Base-by-base conservation (phyloP, 2,797 vertebrate species). In the Sphaeramia orbicularis region DNA sequence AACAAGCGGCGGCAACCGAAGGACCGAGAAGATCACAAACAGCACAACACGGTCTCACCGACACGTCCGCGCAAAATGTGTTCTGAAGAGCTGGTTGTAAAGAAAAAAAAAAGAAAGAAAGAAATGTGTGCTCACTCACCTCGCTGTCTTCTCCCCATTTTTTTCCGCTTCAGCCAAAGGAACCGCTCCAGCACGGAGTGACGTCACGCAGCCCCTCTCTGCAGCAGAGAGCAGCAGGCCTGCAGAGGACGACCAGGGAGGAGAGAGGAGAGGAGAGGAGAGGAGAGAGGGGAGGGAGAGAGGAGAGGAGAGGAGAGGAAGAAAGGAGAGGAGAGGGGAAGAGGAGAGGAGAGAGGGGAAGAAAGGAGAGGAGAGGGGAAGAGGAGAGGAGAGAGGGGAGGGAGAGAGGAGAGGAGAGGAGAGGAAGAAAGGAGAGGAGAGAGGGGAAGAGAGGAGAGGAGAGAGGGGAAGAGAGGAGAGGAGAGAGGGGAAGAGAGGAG, bases 131-230 rank as follows among this genome's bases (percentile, higher is more conserved):
- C 49, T 84, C 70, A 87, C 94, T 94, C 92, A 94, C 94, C 94
- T 94, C 85, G 77, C 56, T 82, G 63, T 85, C 86, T 86, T 89
- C 88, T 91, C 84, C 89, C 87, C 93, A 91, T 92, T 93, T 91
- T 66, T 71, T 78, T n/a, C 85, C 80, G 81, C 89, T 86, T 81
- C 79, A 82, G 79, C 90, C 88, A 84, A 71, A 91, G 89, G 87
- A 92, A 80, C 91, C 85, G 93, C 92, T 93, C 87, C 82, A 88
- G 89, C 89, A 80, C 76, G 86, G 85, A 43, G 76, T 94, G 94
- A 95, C 94, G 94, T 95, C 94, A 95, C 93, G 81, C 87, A 86
- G 87, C 91, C 86, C 78, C 82, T 84, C 92, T 93, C 93, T 94
- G 94, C 94, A 91, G 93, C 91, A 93, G 88, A 90, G 83, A 84